Base-by-base conservation (phyloP, 92 coral and sea anemone species). In the Phenganax subtilis region DNA sequence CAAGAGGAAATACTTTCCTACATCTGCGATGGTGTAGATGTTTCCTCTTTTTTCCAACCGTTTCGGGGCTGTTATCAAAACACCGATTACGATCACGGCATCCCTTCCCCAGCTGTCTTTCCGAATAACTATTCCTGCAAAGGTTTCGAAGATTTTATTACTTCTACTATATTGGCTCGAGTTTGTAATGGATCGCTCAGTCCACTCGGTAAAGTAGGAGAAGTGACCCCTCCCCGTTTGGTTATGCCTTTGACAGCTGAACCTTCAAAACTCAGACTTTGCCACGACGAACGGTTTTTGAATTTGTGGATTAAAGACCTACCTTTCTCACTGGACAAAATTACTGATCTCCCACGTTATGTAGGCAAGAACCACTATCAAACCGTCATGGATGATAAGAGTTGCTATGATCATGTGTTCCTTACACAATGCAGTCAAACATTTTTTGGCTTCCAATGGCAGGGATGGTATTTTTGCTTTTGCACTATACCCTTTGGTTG, bases 251-350 rank as follows among this genome's bases (percentile, higher is more conserved):
- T 20, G 25, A 20, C 25, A 20, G 25, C 25, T 20, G 25, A 20
- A 20, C 25, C 25, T 20, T 20, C 25, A 20, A 20, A 20, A 20
- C 25, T 20, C 25, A 20, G 25, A 20, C 57, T 73, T 31, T 82
- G 89, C 30, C 86, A 82, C 51, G 86, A 82, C 20, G 86, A 82
- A 59, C 69, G 78, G 10, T 82, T 73, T 25, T 64, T 87, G 74
- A 77, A 82, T 81, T 61, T 86, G 27, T 86, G 87, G 89, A 73
- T 82, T 37, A 86, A 83, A 76, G 87, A 82, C 63, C 61, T 72
- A 59, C 87, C 84, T 51, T 64, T 20, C 25, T 20, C 25, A 20
- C 25, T 20, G 25, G 25, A 20, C 25, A 20, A 20, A 20, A 20
- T 20, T 57, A 73, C 89, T 54, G 78, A 86, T 64, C 84, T 83